phyloP scores from a whole-genome alignment of 2,797 vertebrate genomes.

The Phataginus tricuspis region DNA sequence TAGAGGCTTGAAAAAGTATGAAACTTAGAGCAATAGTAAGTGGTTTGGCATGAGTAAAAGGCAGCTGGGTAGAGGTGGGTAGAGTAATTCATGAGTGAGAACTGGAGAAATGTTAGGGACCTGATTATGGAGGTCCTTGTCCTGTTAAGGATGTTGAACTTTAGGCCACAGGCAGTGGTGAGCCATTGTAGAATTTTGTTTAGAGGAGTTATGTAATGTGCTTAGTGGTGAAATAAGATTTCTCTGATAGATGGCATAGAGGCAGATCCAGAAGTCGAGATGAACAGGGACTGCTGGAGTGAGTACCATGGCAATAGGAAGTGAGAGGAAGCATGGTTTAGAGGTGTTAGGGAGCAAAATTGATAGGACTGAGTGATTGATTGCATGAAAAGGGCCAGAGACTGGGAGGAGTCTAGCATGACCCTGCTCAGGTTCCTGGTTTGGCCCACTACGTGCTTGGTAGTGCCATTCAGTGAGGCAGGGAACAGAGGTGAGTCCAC shows the following conservation, averaged over 20 bases:
- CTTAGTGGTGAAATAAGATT: constrained; percentile 16
- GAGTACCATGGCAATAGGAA: neutral
- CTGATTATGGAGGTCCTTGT: neutral
- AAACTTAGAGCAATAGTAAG: neutral
- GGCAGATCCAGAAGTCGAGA: neutral
- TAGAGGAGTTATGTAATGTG: neutral
- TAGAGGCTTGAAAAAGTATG: neutral
- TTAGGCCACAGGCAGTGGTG: neutral
- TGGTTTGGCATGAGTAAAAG: neutral
- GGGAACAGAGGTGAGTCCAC: neutral
- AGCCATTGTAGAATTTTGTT: neutral
- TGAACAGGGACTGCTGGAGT: neutral
- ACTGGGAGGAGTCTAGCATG: neutral
- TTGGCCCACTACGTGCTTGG: neutral
- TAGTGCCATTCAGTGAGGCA: neutral
- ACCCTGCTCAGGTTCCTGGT: neutral
- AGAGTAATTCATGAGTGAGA: neutral
- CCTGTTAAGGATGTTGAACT: neutral
- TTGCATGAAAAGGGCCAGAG: neutral
- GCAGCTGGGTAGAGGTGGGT: neutral
- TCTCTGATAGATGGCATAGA: neutral
- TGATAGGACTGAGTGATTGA: neutral
- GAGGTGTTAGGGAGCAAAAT: neutral
- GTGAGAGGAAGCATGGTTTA: neutral
- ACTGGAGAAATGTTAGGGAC: neutral